Evolutionary conservation across 2,888 invertebrate species (phyloP), one percentile per base, ranked within the genome.

Genomic region (Glyphotaelius pellucidus): DNA sequence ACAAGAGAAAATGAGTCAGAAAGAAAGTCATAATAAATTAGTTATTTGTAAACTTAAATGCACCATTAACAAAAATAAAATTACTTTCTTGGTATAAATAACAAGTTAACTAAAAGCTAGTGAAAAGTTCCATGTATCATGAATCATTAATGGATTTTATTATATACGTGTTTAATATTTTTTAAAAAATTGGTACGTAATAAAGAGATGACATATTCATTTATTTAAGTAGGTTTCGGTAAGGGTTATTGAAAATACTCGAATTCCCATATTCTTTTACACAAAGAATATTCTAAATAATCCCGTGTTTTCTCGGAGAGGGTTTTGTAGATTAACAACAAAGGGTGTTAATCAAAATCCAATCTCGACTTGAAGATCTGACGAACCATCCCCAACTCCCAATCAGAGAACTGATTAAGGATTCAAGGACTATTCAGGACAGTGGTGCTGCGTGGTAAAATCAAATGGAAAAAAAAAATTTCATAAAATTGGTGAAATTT

Each of bases 331-430:
- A 83, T 83, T 83, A 83, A 83, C 83, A 38, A 83, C 83, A 83
- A 83, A 83, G 32, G 83, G 83, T 32, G 83, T 83, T 83, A 83
- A 83, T 83, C 83, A 83, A 83, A 83, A 83, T 35, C 83, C 83
- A 83, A 83, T 83, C 35, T 32, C 83, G 35, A 83, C 35, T 83
- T 83, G 83, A 67, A 31, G 83, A 83, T 83, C 83, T 83, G 83
- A 83, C 83, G 83, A 83, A 83, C 83, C 83, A 38, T 83, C 83
- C 35, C 83, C 35, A 38, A 83, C 35, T 83, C 83, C 35, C 83
- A 83, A 83, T 83, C 83, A 83, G 35, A 83, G 35, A 38, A 83
- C 83, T 83, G 83, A 83, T 83, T 83, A 32, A 35, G 83, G 83
- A 83, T 83, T 83, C 83, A 35, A 83, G 83, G 83, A 83, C 32